phyloP scores from a whole-genome alignment of 2,797 vertebrate genomes.

The Macropodus opercularis region DNA sequence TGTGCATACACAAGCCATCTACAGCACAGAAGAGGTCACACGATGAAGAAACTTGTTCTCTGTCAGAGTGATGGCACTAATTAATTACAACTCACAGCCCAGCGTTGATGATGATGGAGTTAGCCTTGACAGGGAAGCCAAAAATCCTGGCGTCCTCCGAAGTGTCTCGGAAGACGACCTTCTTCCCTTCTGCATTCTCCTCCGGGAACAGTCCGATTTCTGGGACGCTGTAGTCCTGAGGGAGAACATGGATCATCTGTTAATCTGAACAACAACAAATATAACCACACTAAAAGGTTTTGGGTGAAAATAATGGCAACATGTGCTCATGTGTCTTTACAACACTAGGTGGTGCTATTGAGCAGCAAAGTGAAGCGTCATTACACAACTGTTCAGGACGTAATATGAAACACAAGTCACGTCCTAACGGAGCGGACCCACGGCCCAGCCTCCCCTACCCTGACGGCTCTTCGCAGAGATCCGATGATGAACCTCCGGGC shows the following conservation, averaged over 20 bases:
- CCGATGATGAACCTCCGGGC: constrained; percentile 76
- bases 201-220: constrained; percentile 89
- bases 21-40: background rate
- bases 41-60: background rate
- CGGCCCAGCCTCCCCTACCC: constrained; percentile 75
- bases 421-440: too few relatives aligned
- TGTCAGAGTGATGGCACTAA: background rate
- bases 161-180: constrained; percentile 83
- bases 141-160: constrained; percentile 83
- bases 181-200: constrained; percentile 88
- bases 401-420: too few relatives aligned
- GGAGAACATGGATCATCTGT: background rate
- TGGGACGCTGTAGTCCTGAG: constrained; percentile 89
- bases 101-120: constrained; percentile 89
- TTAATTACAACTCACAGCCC: constrained; percentile 87
- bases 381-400: too few relatives aligned
- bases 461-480: constrained; percentile 88
- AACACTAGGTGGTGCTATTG: constrained; percentile 59
- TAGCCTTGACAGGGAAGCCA: constrained; percentile 85
- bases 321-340: background rate
- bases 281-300: too few relatives aligned
- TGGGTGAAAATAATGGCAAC: background rate
- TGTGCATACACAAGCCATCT: constrained; percentile 95
- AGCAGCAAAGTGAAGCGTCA: background rate
- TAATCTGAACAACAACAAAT: background rate